Evolutionary conservation across 2,797 vertebrate genomes (phyloP).

Genomic region (Syngnathus acus): DNA sequence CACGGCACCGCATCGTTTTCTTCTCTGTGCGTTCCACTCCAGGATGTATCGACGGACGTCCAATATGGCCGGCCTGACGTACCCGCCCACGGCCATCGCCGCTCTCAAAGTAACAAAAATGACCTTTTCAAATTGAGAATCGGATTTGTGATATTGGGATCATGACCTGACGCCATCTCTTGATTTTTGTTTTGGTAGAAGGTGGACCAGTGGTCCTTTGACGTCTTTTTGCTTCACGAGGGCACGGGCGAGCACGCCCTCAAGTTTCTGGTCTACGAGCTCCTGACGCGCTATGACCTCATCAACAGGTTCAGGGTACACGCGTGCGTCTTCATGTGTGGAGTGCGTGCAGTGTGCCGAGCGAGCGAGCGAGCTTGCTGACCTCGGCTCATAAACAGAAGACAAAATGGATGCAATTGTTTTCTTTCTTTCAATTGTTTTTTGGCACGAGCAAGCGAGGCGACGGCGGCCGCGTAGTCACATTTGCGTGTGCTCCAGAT

Average conservation of each 20-base stretch:
- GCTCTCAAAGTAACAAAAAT: conserved; percentile 79
- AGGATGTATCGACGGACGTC: conserved; percentile 97
- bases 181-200: conserved; percentile 63
- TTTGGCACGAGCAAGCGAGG: too few species aligned
- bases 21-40: conserved; percentile 20
- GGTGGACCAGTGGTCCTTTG: conserved; percentile 95
- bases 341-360: too few species aligned
- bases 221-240: conserved; percentile 92
- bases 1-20: conserved; percentile 6
- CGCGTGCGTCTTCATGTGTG: conserved; percentile 11
- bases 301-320: conserved; percentile 96
- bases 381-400: too few species aligned
- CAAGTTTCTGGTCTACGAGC: conserved; percentile 96
- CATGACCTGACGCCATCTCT: too few species aligned
- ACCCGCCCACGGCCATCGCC: conserved; percentile 82
- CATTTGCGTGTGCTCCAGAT: conserved; percentile 64
- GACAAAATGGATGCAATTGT: too few species aligned
- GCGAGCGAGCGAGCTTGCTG: too few species aligned
- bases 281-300: conserved; percentile 96
- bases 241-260: conserved; percentile 90
- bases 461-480: neutral
- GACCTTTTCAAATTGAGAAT: too few species aligned
- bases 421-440: neutral
- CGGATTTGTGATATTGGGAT: too few species aligned
- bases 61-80: conserved; percentile 88